Percentiles rank a stretch among this genome's conserved stretches.
phyloP scores from a whole-genome alignment of 2,888 invertebrate species.

The Ormyrus pomaceus region DNA sequence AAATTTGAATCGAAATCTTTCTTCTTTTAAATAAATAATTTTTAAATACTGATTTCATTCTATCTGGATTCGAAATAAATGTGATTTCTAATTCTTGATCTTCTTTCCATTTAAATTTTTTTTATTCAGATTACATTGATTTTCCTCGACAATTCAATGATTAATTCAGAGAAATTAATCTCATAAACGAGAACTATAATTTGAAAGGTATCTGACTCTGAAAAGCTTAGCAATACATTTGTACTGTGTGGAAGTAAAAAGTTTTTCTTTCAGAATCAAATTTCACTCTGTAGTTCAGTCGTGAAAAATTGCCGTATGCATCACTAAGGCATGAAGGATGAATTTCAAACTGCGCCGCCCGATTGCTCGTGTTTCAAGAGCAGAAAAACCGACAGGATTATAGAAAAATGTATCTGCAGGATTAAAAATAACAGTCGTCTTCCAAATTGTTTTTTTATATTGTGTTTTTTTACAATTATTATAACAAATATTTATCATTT shows the following conservation, averaged over 20 bases:
- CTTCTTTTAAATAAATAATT: too few relatives aligned
- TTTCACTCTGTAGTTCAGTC: not conserved
- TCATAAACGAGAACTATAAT: too few relatives aligned
- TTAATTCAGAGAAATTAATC: too few relatives aligned
- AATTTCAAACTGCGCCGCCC: not conserved
- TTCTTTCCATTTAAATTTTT: too few relatives aligned
- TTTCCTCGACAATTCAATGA: too few relatives aligned
- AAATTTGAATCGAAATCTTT: too few relatives aligned
- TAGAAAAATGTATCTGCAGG: not conserved
- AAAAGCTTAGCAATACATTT: too few relatives aligned
- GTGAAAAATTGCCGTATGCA: constrained; percentile 9
- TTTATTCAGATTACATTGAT: too few relatives aligned
- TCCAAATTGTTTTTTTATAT: not conserved
- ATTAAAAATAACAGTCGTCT: constrained; percentile 2
- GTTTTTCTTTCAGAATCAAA: not conserved
- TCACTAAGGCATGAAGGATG: constrained; percentile 3
- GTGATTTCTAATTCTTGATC: not conserved
- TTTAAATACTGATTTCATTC: too few relatives aligned
- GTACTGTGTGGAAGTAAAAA: too few relatives aligned
- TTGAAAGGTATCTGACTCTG: too few relatives aligned
- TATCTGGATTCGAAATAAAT: not conserved
- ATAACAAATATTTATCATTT: not conserved
- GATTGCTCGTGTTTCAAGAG: constrained; percentile 20
- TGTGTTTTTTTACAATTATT: not conserved
- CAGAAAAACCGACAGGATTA: constrained; percentile 10